Evolutionary conservation across 1,140 invertebrate species (phyloP), one percentile per base, ranked within the genome.

Genomic region (Harlomillsia oculata): DNA sequence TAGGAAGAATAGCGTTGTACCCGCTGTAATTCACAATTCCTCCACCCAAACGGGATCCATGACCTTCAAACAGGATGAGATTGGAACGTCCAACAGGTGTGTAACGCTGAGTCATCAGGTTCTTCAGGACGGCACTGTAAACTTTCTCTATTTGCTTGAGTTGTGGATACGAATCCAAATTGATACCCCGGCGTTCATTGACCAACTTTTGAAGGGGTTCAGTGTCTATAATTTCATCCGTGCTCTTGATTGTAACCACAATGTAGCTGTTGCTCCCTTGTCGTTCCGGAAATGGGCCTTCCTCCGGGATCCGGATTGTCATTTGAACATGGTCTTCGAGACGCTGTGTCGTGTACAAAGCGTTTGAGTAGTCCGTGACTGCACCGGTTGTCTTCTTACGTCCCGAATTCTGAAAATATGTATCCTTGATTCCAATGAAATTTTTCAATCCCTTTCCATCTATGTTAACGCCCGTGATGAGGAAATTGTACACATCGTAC

Each of bases 11-110:
- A 5, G 39, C 44, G 44, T 43, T 44, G 39, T 51, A 57, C 1
- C 55, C 55, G 2, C 18, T n/a, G 21, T 37, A 57, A 30, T 29
- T 50, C 11, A 57, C 36, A 3, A 57, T 20, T 6, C 55, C 55
- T 8, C 43, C 43, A 13, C 43, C 43, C 2, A 57, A 26, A 18
- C 25, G 26, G 5, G 21, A 29, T 5, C 41, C 29, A 1, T 11
- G 6, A n/a, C 18, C 36, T 4, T 21, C 30, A 37, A 50, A 57
- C 14, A 40, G 30, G n/a, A 57, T 46, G 11, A 57, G 20, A 11
- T 21, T 13, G n/a, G 25, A 32, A 1, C 55, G 26, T 13, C 37
- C 37, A 2, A 57, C 26, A 1, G 55, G 55, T 11, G 55, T 50
- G 21, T n/a, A 57, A 30, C 29, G 28, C 20, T 48, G 21, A 11